Evolutionary conservation across 2,113 vertebrate species (phyloP).

Genomic region (Mustela lutreola): DNA sequence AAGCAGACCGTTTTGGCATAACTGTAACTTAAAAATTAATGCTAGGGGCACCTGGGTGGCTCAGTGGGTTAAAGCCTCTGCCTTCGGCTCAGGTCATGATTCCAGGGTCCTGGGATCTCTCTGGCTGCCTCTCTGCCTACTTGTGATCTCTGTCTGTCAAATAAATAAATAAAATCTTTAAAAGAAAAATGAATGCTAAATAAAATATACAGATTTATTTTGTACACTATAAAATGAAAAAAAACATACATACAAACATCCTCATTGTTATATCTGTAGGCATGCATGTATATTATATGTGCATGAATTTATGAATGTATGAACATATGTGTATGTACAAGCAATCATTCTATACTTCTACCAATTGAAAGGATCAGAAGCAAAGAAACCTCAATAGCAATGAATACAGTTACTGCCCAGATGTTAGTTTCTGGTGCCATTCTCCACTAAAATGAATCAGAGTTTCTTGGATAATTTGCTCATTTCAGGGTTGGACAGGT

Average conservation of each 20-base stretch:
- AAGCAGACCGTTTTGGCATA: conserved; percentile 81
- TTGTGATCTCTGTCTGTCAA: too few species aligned
- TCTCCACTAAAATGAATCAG: neutral
- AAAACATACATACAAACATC: neutral
- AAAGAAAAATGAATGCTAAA: conserved; percentile 82
- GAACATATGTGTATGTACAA: neutral
- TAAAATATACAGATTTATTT: conserved; percentile 87
- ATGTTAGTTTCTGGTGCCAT: neutral
- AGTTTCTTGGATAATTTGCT: neutral
- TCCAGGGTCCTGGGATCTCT: too few species aligned
- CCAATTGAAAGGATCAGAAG: neutral
- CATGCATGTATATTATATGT: neutral
- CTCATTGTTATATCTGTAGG: neutral
- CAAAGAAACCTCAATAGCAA: neutral
- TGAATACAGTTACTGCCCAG: neutral
- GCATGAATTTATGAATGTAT: neutral
- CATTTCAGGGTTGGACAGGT: neutral
- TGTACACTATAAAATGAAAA: conserved; percentile 83
- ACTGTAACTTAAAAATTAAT: conserved; percentile 84
- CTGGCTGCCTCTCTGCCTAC: too few species aligned
- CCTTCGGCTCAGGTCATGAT: too few species aligned
- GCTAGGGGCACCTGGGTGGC: too few species aligned
- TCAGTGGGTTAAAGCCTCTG: too few species aligned
- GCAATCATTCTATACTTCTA: neutral
- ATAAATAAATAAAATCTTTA: too few species aligned